Base-by-base conservation (phyloP, 2,113 vertebrate species). In the Stigmatopora nigra region DNA sequence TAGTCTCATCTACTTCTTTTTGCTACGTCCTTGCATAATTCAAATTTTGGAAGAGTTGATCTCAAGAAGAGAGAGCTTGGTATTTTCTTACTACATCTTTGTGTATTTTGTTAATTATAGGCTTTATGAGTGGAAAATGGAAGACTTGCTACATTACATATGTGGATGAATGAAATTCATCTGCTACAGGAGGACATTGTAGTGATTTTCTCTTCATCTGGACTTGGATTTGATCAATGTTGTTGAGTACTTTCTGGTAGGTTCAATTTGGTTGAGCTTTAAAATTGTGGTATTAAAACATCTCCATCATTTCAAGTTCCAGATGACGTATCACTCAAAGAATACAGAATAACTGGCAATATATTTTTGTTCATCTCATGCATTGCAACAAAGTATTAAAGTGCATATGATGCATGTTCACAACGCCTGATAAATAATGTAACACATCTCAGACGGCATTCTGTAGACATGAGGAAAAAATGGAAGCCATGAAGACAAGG, bases 21-120 rank as follows among this genome's bases (percentile, higher is more conserved):
- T 77, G 49, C 61, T 45, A 11, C 62, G 25, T 67, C 52, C 76
- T 86, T 88, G 85, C 85, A 88, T 88, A 84, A 86, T 78, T 53
- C 7, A 20, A 76, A 79, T 86, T 70, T 78, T 64, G 77, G 78
- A 78, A 79, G 65, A 63, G 65, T 48, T 68, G 47, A 63, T 73
- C 61, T 79, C 60, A 7, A 68, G 66, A 56, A 38, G 22, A 78
- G 59, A 62, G 55, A 53, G 38, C 9, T 41, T 73, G 62, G 70
- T 78, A 31, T 78, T 61, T 57, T 59, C 35, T 51, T 73, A 36
- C 19, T 44, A 46, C 60, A 20, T 68, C 59, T 68, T 63, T 47
- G 7, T 61, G 36, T 52, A 49, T 46, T n/a, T 63, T 69, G 31
- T 57, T 17, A 66, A 57, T 70, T 68, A 70, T 52, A 76, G 64